These are phyloP conservation scores for Nephotettix cincticeps DNA, from an alignment of 1,140 invertebrate species.

Conservation along the genomic window DNA sequence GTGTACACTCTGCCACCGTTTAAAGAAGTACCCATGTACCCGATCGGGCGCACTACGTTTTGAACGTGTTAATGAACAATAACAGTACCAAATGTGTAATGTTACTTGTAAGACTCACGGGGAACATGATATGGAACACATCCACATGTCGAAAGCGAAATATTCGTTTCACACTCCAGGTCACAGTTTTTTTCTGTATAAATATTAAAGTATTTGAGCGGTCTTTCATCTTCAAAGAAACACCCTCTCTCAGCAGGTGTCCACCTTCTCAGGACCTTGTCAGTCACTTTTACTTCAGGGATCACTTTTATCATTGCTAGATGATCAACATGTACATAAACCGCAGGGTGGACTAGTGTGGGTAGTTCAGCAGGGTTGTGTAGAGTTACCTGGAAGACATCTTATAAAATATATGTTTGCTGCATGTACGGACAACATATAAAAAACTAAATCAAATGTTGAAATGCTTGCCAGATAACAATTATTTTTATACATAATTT, in stretches of 20 bases:
- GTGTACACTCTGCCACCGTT: no score
- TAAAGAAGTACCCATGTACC: no score
- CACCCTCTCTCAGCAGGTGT: constrained; percentile 44
- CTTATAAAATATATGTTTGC: no score
- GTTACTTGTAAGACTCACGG: constrained; percentile 23
- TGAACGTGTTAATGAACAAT: no score
- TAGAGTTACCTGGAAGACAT: constrained; percentile 30
- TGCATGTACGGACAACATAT: no score
- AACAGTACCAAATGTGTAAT: no score
- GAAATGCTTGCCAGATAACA: no score
- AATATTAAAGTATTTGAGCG: constrained; percentile 58
- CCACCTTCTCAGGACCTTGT: constrained; percentile 24
- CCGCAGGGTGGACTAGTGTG: neutral
- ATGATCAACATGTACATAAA: constrained; percentile 18
- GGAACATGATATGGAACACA: constrained; percentile 57
- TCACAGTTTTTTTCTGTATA: constrained; percentile 48
- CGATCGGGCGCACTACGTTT: no score
- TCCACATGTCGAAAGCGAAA: constrained; percentile 57
- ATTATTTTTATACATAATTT: no score
- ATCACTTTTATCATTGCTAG: constrained; percentile 11
- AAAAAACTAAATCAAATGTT: no score
- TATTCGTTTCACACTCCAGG: constrained; percentile 47
- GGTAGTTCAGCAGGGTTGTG: constrained; percentile 34
- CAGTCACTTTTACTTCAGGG: constrained; percentile 14
- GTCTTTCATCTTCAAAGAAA: constrained; percentile 59